phyloP scores from a whole-genome alignment of 2,888 invertebrate species.

The Tubulanus polymorphus region DNA sequence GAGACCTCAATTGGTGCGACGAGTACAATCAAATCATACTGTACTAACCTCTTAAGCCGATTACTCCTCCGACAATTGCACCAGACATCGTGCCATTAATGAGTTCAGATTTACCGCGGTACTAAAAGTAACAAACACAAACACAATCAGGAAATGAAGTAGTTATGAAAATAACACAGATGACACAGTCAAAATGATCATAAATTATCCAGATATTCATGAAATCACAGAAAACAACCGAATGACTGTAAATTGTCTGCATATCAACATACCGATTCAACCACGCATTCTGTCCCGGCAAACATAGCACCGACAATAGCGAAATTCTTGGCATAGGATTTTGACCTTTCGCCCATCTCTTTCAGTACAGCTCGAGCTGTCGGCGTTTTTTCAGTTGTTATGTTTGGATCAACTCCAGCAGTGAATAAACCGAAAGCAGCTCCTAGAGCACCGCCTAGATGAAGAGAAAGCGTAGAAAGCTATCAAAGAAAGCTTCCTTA shows the following conservation, averaged over 20 bases:
- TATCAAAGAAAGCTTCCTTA: conserved; percentile 1
- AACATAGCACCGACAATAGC: conserved; percentile 92
- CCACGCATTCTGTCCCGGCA: conserved; percentile 88
- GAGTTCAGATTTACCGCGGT: conserved; percentile 92
- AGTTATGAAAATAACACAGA: neutral
- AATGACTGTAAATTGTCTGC: no score
- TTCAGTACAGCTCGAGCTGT: conserved; percentile 80
- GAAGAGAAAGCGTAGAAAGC: conserved; percentile 1
- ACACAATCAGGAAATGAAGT: neutral
- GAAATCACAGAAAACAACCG: no score
- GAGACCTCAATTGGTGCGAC: no score
- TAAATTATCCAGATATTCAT: no score
- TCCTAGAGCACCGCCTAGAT: conserved; percentile 85
- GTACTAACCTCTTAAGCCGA: conserved; percentile 56
- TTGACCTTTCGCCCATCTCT: conserved; percentile 87
- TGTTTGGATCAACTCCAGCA: conserved; percentile 88
- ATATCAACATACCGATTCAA: conserved; percentile 82
- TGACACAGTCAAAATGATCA: neutral
- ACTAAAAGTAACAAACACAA: conserved; percentile 38
- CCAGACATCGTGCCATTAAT: conserved; percentile 95
- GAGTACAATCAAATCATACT: neutral
- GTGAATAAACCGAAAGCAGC: conserved; percentile 94
- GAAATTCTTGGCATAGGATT: conserved; percentile 96
- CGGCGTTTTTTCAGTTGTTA: conserved; percentile 66
- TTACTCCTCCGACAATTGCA: conserved; percentile 86